Percentiles rank a stretch among this genome's conserved stretches.
phyloP scores from a whole-genome alignment of 2,888 invertebrate genomes.

The Zygogramma bicolorata region DNA sequence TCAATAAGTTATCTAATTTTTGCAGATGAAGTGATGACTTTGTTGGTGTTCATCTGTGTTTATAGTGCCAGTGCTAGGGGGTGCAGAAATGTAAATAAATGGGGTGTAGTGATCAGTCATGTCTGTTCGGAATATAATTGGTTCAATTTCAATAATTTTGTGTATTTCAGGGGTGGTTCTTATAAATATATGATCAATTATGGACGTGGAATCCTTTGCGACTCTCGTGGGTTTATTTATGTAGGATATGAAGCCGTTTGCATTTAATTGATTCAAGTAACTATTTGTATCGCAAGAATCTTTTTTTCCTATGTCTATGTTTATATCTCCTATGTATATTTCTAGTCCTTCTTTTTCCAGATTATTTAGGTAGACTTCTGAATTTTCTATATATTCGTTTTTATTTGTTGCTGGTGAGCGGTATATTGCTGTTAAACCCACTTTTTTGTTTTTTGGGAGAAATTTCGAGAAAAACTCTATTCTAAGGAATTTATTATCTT shows the following conservation, averaged over 20 bases:
- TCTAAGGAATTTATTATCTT: neutral
- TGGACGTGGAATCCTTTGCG: neutral
- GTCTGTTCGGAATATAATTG: neutral
- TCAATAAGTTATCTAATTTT: neutral
- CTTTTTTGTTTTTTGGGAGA: neutral
- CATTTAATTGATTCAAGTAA: neutral
- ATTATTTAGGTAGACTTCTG: neutral
- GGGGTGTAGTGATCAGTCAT: too few relatives aligned
- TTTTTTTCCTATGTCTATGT: neutral
- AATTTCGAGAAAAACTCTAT: too few relatives aligned
- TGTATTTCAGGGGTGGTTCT: neutral
- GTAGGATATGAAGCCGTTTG: neutral
- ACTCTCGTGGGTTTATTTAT: too few relatives aligned
- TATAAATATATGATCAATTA: neutral
- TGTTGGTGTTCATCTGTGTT: too few relatives aligned
- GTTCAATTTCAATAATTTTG: slow-evolving; percentile 1
- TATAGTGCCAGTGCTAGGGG: too few relatives aligned
- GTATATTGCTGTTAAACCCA: neutral
- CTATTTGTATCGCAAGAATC: too few relatives aligned
- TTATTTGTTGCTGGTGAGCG: neutral
- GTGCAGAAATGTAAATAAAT: too few relatives aligned
- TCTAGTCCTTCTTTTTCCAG: too few relatives aligned
- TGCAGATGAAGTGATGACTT: neutral
- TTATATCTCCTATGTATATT: neutral
- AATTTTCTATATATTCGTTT: neutral